These are phyloP conservation scores for Sebastes hubbsi DNA, from an alignment of 2,797 vertebrate species.

Conservation along the genomic window DNA sequence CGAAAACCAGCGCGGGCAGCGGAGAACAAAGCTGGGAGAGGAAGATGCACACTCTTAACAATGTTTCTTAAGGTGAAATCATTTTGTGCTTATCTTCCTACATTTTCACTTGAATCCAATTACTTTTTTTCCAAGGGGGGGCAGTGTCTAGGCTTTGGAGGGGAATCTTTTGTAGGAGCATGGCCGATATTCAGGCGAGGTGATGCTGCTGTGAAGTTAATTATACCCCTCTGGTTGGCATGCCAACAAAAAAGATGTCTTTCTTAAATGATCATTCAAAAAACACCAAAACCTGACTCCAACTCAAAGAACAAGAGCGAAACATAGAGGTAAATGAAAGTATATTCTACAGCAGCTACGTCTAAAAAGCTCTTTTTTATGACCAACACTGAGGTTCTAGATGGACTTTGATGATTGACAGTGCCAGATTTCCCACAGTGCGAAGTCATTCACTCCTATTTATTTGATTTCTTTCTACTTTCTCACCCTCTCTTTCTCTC, in stretches of 20 bases:
- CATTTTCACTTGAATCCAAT: conserved; percentile 11
- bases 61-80: conserved; percentile 8
- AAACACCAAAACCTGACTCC: neutral
- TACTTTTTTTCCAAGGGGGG: conserved; percentile 2
- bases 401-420: conserved; percentile 58
- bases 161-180: neutral
- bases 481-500: conserved; percentile 32
- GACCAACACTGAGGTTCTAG: conserved; percentile 22
- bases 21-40: conserved; percentile 45
- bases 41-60: conserved; percentile 7
- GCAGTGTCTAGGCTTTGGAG: neutral
- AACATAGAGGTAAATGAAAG: conserved; percentile 6
- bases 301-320: neutral
- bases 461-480: conserved; percentile 61
- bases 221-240: neutral
- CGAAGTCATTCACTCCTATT: conserved; percentile 62
- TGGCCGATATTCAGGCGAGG: neutral
- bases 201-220: neutral
- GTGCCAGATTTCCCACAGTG: conserved; percentile 50
- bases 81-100: conserved; percentile 14
- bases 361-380: conserved; percentile 36
- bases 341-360: conserved; percentile 6
- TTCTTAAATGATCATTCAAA: neutral
- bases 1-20: conserved; percentile 40
- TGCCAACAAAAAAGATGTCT: neutral